These are phyloP conservation scores for Mixornis gularis DNA, from an alignment of 2,113 vertebrate genomes.

Conservation along the genomic window DNA sequence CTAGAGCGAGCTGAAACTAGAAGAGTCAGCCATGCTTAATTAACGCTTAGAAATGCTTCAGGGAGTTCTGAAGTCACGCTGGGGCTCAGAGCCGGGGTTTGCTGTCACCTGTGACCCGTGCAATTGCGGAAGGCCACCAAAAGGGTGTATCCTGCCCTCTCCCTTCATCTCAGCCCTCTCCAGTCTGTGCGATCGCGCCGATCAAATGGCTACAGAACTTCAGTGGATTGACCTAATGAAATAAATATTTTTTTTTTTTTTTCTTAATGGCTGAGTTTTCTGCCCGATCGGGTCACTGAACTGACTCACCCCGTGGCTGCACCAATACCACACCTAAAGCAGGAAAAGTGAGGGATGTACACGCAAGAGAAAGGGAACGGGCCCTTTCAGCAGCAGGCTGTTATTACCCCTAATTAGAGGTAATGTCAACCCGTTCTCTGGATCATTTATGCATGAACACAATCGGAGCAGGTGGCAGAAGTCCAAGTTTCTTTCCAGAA, in stretches of 20 bases:
- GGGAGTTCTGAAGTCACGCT: background rate
- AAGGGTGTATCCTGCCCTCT: conserved; percentile 58
- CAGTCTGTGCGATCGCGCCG: background rate
- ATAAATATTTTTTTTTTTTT: background rate
- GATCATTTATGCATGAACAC: conserved; percentile 52
- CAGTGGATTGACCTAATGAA: background rate
- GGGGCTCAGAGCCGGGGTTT: background rate
- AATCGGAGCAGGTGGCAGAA: conserved; percentile 34
- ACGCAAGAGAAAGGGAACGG: background rate
- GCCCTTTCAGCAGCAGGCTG: conserved; percentile 7
- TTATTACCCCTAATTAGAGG: conserved; percentile 39
- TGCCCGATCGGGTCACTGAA: background rate
- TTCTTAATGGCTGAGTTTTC: background rate
- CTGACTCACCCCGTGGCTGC: background rate
- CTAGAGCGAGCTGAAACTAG: background rate
- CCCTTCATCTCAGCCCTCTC: background rate
- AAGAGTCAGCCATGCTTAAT: conserved; percentile 13
- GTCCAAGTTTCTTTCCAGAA: conserved; percentile 44
- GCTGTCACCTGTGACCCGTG: background rate
- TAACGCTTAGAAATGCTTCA: conserved; percentile 25
- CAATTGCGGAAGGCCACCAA: conserved; percentile 33
- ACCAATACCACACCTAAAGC: background rate
- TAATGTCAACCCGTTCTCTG: conserved; percentile 49
- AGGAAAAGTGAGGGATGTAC: background rate
- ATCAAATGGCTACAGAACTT: background rate